A percentile compares a stretch with the other conserved stretches of the same genome.
phyloP scores from a whole-genome alignment of 1,140 invertebrate species.

The Conus ventricosus region DNA sequence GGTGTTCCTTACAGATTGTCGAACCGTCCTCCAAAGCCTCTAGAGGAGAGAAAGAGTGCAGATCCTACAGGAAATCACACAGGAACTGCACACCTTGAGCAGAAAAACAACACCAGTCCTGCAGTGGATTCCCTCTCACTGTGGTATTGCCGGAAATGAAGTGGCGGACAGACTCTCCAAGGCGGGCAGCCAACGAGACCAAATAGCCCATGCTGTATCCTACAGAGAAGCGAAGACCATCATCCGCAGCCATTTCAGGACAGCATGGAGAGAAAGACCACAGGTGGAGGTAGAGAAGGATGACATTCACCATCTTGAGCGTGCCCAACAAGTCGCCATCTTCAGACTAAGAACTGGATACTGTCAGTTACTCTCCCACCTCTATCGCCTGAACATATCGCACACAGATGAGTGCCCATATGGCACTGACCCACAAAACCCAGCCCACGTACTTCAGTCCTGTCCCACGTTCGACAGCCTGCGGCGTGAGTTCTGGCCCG shows the following conservation, averaged over 20 bases:
- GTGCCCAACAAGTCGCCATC: neutral
- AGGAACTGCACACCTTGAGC: neutral
- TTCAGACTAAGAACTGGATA: neutral
- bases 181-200: neutral
- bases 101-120: neutral
- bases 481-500: no score
- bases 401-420: neutral
- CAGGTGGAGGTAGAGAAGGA: neutral
- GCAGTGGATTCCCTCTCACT: constrained; percentile 2
- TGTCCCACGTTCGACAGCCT: neutral
- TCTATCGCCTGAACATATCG: neutral
- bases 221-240: neutral
- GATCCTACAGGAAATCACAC: neutral
- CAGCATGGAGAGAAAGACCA: neutral
- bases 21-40: neutral
- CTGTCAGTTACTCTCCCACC: neutral
- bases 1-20: neutral
- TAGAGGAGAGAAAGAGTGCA: neutral
- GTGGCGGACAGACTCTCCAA: constrained; percentile 3
- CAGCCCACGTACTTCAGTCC: neutral
- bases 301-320: neutral
- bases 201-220: neutral
- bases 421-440: neutral
- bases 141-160: neutral
- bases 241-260: neutral